Base-by-base conservation (phyloP, 2,888 invertebrate species). In the Caradrina clavipalpis region DNA sequence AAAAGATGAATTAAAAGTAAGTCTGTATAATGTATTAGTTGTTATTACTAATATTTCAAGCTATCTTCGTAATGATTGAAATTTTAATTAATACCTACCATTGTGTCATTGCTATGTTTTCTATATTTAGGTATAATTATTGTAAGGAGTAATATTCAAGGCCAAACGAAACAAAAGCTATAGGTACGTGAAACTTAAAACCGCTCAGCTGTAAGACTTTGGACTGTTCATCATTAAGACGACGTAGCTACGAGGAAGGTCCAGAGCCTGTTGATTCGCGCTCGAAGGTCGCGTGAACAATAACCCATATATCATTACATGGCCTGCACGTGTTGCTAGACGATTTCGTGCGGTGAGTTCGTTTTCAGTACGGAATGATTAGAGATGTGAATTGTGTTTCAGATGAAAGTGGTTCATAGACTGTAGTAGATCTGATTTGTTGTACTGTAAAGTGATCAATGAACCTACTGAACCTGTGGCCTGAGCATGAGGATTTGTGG, bases 281-380 rank as follows among this genome's bases (percentile, higher is more conserved):
- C 21, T n/a, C 72, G 81, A 80, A 83, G 83, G 82, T 57, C 85
- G 45, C 19, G 26, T 58, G 53, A 82, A 83, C 83, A 83, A 83
- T 83, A 82, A 82, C 73, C 85, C 31, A 84, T 84, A 80, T 63
- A 76, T 84, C 82, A 68, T 64, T 54, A 69, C 26, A 65, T 69
- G 21, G 49, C 17, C 22, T 49, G 68, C 70, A 82, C 79, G 82
- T 78, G 79, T 73, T 57, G 54, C 21, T 60, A 54, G 45, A 55
- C 15, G 22, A 21, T 19, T 35, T 54, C 51, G 62, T 53, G 45
- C 56, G 59, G 55, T 17, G 35, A 26, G 31, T 42, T 45, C 45
- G 65, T 65, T 55, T 49, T 8, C 8, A 51, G 7, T 13, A 15
- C 10, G 13, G 4, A 15, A 47, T n/a, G 11, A 11, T 58, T 22